Conservation (phyloP, 2,888 invertebrate species). For the Cheilosia grossa region DNA sequence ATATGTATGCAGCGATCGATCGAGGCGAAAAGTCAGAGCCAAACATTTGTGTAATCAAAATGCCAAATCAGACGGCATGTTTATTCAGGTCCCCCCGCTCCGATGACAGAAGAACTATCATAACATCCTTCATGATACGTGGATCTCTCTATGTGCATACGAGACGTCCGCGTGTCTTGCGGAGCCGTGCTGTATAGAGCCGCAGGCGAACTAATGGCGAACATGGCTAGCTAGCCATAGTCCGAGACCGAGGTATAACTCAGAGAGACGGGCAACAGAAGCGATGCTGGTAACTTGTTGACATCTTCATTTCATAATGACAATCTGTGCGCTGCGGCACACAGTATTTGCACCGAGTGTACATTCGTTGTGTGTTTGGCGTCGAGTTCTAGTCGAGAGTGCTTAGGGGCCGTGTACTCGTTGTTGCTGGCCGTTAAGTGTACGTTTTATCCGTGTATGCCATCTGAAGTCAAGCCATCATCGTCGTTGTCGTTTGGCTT, state of each 20-base stretch:
- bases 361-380: slow-evolving; percentile 33
- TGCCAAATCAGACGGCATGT: slow-evolving; percentile 70
- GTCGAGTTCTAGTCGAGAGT: slow-evolving; percentile 39
- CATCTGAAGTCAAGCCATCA: slow-evolving; percentile 72
- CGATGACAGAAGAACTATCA: slow-evolving; percentile 62
- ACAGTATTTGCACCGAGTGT: background rate
- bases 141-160: slow-evolving; percentile 27
- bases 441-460: slow-evolving; percentile 71
- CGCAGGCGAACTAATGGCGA: slow-evolving; percentile 56
- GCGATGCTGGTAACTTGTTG: slow-evolving; percentile 74
- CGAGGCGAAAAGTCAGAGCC: slow-evolving; percentile 45
- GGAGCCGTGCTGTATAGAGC: slow-evolving; percentile 7
- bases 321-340: slow-evolving; percentile 57
- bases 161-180: slow-evolving; percentile 45
- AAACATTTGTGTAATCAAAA: slow-evolving; percentile 71
- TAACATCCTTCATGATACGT: slow-evolving; percentile 66
- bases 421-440: slow-evolving; percentile 49
- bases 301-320: slow-evolving; percentile 75
- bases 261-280: slow-evolving; percentile 61
- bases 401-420: slow-evolving; percentile 25
- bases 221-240: slow-evolving; percentile 53
- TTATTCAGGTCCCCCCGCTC: slow-evolving; percentile 43
- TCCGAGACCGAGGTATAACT: slow-evolving; percentile 65
- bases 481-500: slow-evolving; percentile 43
- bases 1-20: slow-evolving; percentile 19